Conservation (phyloP, 2,113 vertebrate species). For the Aptenodytes patagonicus region DNA sequence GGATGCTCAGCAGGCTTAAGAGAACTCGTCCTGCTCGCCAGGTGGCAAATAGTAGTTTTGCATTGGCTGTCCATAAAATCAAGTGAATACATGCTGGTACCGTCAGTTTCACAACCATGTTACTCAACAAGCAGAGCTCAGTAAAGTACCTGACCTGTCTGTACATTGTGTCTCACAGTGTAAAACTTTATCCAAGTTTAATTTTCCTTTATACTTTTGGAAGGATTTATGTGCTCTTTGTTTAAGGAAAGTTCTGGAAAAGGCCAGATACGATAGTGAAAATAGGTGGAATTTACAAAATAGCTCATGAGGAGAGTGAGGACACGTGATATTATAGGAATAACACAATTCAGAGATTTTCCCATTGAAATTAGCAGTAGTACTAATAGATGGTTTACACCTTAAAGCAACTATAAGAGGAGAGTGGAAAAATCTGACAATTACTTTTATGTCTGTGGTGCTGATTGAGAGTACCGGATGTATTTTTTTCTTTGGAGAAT, state of each 20-base stretch:
- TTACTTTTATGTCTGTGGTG: background rate
- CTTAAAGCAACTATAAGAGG: background rate
- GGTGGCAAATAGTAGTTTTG: background rate
- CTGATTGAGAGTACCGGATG: background rate
- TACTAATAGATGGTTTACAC: background rate
- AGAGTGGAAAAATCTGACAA: background rate
- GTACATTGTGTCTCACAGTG: background rate
- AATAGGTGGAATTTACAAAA: background rate
- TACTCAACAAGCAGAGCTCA: background rate
- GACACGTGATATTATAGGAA: background rate
- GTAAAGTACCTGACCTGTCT: background rate
- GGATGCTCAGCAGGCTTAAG: background rate
- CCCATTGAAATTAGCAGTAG: background rate
- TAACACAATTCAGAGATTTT: background rate
- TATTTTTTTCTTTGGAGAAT: background rate
- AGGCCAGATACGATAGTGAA: background rate
- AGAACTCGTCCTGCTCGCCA: background rate
- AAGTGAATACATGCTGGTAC: background rate
- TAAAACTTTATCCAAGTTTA: background rate
- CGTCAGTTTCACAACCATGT: background rate
- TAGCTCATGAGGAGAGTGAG: background rate
- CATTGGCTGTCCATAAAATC: background rate
- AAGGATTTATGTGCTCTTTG: background rate
- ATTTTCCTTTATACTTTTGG: background rate
- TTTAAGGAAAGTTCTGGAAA: background rate